These are phyloP conservation scores for Teleogryllus occipitalis DNA, from an alignment of 1,140 invertebrate species.

Conservation along the genomic window DNA sequence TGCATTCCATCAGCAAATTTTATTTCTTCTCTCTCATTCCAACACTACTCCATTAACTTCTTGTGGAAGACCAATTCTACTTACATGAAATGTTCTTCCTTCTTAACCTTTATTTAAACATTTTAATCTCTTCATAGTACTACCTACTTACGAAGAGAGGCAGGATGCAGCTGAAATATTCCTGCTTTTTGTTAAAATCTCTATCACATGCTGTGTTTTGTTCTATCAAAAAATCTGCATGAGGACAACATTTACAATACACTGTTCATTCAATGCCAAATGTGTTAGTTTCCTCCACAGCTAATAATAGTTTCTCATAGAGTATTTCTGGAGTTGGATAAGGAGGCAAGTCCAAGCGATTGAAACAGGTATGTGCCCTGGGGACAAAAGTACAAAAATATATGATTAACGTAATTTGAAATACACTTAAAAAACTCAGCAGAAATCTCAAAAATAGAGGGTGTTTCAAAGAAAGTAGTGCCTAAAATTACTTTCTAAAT, in stretches of 20 bases:
- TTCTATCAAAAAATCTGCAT: neutral
- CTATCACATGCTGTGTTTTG: neutral
- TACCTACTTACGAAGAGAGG: neutral
- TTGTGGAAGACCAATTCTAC: neutral
- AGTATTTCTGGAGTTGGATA: conserved; percentile 90
- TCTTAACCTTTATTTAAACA: neutral
- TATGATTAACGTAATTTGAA: neutral
- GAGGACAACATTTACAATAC: neutral
- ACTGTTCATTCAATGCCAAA: conserved; percentile 84
- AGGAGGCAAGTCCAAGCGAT: conserved; percentile 89
- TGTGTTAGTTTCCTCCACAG: conserved; percentile 94
- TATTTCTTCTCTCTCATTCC: too few relatives aligned
- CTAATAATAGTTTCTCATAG: conserved; percentile 87
- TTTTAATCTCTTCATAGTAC: neutral
- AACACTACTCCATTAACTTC: neutral
- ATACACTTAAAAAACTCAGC: too few relatives aligned
- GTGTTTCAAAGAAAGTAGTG: too few relatives aligned
- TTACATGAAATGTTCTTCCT: neutral
- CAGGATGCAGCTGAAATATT: neutral
- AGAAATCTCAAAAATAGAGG: too few relatives aligned
- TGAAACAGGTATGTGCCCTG: conserved; percentile 95
- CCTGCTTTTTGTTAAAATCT: neutral
- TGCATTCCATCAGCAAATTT: too few relatives aligned
- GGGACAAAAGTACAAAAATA: conserved; percentile 28
- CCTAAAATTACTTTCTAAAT: too few relatives aligned